A percentile compares a stretch with the other conserved stretches of the same genome.
These are phyloP conservation scores for Thunnus thynnus DNA, from an alignment of 2,113 vertebrate genomes.

Conservation along the genomic window DNA sequence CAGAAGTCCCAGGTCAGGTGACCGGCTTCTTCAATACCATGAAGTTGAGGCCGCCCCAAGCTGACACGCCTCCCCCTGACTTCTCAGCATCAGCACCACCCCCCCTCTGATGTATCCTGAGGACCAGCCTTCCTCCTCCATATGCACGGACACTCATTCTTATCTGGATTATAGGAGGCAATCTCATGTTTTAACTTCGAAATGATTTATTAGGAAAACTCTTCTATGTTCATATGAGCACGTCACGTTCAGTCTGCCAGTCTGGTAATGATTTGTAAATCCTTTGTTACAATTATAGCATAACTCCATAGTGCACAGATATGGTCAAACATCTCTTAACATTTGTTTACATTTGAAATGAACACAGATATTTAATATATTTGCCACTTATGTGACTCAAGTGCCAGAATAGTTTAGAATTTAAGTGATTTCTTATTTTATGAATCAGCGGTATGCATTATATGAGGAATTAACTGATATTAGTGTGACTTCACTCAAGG, in stretches of 20 bases:
- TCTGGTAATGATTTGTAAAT: not conserved
- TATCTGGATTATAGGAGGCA: not conserved
- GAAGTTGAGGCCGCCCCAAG: constrained; percentile 67
- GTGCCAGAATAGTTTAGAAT: constrained; percentile 51
- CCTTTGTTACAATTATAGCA: not conserved
- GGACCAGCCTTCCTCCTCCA: not conserved
- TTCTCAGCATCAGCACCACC: constrained; percentile 44
- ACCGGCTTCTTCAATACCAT: constrained; percentile 72
- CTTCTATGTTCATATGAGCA: not conserved
- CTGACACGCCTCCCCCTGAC: constrained; percentile 18
- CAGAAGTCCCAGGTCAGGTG: constrained; percentile 83
- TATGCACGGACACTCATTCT: not conserved
- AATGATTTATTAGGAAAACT: not conserved
- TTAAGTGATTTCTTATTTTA: not conserved
- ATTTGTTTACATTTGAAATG: constrained; percentile 3
- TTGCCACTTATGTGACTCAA: constrained; percentile 25
- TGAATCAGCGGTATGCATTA: not conserved
- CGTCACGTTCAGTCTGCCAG: not conserved
- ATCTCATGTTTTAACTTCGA: not conserved
- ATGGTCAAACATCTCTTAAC: not conserved
- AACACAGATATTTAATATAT: not conserved
- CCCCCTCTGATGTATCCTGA: constrained; percentile 15
- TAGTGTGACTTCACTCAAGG: not conserved
- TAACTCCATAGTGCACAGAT: not conserved
- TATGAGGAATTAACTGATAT: not conserved